Percentiles rank a stretch among this genome's conserved stretches.
These are phyloP conservation scores for Acropternis orthonyx DNA, from an alignment of 2,797 vertebrate genomes.

Conservation along the genomic window DNA sequence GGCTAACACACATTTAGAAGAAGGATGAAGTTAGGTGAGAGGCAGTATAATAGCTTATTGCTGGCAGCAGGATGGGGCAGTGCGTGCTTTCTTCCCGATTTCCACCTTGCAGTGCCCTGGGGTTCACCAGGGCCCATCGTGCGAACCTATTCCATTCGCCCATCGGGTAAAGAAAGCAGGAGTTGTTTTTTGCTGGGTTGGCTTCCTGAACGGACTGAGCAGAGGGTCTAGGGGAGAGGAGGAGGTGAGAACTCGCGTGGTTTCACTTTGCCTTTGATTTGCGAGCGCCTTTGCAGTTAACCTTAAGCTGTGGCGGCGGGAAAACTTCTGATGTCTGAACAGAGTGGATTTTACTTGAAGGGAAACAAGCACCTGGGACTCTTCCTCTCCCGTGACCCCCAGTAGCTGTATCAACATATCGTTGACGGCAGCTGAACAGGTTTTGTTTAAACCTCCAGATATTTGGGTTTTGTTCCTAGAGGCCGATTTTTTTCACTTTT, in stretches of 20 bases:
- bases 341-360: neutral
- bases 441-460: neutral
- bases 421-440: neutral
- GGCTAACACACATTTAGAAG: neutral
- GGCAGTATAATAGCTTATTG: neutral
- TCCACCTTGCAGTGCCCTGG: neutral
- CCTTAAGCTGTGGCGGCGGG: rapidly evolving
- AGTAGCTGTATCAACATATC: rapidly evolving
- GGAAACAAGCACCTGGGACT: neutral
- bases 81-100: neutral
- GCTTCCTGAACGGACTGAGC: neutral
- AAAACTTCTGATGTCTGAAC: neutral
- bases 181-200: neutral
- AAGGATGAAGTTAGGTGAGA: neutral
- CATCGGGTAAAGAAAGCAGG: neutral
- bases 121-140: rapidly evolving
- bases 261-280: neutral
- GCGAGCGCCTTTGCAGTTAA: neutral
- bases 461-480: neutral
- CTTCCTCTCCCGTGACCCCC: neutral
- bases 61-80: neutral
- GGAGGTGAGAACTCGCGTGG: neutral
- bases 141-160: neutral
- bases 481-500: neutral
- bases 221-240: neutral